Evolutionary conservation across 2,888 invertebrate genomes (phyloP).

Genomic region (Tachina lurida): DNA sequence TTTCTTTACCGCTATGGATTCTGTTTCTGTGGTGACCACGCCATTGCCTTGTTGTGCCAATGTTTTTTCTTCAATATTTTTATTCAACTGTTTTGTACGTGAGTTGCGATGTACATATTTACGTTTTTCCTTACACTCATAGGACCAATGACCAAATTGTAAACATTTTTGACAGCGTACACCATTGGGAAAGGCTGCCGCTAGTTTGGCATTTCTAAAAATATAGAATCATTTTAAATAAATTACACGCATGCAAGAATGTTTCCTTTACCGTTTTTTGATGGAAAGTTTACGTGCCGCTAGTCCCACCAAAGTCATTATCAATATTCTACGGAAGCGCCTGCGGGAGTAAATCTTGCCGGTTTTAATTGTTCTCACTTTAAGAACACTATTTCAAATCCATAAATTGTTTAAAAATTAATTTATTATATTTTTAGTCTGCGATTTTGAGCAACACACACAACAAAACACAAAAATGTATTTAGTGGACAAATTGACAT

Average conservation of each 20-base stretch:
- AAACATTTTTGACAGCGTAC: conserved; percentile 96
- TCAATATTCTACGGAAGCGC: conserved; percentile 65
- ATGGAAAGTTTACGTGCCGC: conserved; percentile 81
- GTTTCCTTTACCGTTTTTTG: conserved; percentile 78
- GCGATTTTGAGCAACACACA: conserved; percentile 27
- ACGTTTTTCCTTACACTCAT: conserved; percentile 93
- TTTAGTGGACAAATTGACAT: conserved; percentile 26
- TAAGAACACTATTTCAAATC: background rate
- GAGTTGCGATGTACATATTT: conserved; percentile 93
- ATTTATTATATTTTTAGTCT: conserved; percentile 34
- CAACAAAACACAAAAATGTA: conserved; percentile 50
- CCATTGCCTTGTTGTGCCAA: conserved; percentile 57
- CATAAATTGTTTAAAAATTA: background rate
- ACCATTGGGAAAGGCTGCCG: conserved; percentile 88
- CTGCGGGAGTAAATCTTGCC: conserved; percentile 69
- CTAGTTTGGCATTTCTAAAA: conserved; percentile 85
- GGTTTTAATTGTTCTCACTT: conserved; percentile 36
- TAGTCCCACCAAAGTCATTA: conserved; percentile 81
- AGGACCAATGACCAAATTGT: conserved; percentile 97
- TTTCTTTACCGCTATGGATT: conserved; percentile 8
- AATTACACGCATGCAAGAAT: background rate
- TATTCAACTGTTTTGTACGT: conserved; percentile 91
- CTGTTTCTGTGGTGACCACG: background rate
- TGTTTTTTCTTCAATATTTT: conserved; percentile 83
- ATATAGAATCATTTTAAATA: background rate